Percentiles rank a stretch among this genome's conserved stretches.
Evolutionary conservation across 2,888 invertebrate species (phyloP).

Genomic region (Acleris cristana): DNA sequence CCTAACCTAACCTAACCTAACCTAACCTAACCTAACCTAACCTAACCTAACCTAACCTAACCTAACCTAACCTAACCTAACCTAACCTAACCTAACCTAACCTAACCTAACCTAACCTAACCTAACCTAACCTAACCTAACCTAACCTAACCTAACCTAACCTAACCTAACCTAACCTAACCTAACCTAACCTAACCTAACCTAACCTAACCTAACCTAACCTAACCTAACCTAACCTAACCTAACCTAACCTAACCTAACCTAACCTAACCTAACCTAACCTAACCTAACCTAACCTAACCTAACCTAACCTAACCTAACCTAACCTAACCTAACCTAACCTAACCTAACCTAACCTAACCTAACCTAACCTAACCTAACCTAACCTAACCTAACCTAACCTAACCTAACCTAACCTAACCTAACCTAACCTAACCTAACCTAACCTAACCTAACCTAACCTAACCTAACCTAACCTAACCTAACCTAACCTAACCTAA

Average conservation of each 20-base stretch:
- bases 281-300: constrained; percentile 8
- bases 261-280: constrained; percentile 8
- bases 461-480: constrained; percentile 8
- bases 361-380: constrained; percentile 8
- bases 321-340: constrained; percentile 8
- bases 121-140: too few relatives aligned
- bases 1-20: too few relatives aligned
- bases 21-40: too few relatives aligned
- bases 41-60: too few relatives aligned
- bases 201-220: constrained; percentile 1
- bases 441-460: constrained; percentile 8
- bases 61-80: too few relatives aligned
- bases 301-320: constrained; percentile 8
- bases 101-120: too few relatives aligned
- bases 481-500: constrained; percentile 8
- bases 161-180: too few relatives aligned
- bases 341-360: constrained; percentile 8
- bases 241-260: constrained; percentile 8
- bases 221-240: constrained; percentile 8
- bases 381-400: constrained; percentile 8
- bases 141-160: too few relatives aligned
- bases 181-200: too few relatives aligned
- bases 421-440: constrained; percentile 8
- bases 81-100: too few relatives aligned
- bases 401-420: constrained; percentile 8